Evolutionary conservation across 1,140 invertebrate genomes (phyloP).

Genomic region (Drosophila azteca): DNA sequence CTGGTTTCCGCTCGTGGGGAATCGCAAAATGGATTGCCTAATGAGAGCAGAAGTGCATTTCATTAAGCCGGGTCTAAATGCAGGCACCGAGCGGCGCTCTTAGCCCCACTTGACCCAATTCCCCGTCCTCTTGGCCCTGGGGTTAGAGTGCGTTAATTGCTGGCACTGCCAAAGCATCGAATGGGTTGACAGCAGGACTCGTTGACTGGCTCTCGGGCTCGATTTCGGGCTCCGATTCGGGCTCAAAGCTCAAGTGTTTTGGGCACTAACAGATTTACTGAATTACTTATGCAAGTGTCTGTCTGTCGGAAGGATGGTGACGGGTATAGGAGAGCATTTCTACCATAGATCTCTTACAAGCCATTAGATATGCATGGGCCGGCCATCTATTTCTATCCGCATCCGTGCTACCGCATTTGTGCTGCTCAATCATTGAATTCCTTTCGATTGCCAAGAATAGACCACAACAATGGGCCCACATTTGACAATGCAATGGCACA

Average conservation of each 20-base stretch:
- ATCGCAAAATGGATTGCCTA: conserved; percentile 74
- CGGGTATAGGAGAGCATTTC: background rate
- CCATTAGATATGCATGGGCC: conserved; percentile 50
- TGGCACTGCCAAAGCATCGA: conserved; percentile 34
- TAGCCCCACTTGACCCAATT: conserved; percentile 70
- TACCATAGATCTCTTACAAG: conserved; percentile 67
- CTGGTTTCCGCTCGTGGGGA: conserved; percentile 32
- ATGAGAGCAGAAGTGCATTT: conserved; percentile 78
- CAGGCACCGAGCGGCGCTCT: conserved; percentile 33
- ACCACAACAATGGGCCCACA: conserved; percentile 37
- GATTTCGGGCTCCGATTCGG: background rate
- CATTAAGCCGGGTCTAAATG: conserved; percentile 67
- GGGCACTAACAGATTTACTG: conserved; percentile 37
- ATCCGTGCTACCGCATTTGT: conserved; percentile 56
- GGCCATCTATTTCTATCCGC: conserved; percentile 30
- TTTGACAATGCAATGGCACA: too few relatives aligned
- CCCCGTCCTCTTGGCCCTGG: conserved; percentile 25
- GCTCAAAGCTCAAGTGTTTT: conserved; percentile 15
- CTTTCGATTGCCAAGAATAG: conserved; percentile 52
- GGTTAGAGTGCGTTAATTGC: conserved; percentile 72
- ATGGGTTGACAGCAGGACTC: conserved; percentile 53
- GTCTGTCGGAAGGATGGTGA: background rate
- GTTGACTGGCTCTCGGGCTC: background rate
- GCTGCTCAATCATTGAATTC: conserved; percentile 65
- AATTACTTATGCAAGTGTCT: conserved; percentile 63